phyloP scores from a whole-genome alignment of 2,113 vertebrate genomes.

The Chrysochloris asiatica region DNA sequence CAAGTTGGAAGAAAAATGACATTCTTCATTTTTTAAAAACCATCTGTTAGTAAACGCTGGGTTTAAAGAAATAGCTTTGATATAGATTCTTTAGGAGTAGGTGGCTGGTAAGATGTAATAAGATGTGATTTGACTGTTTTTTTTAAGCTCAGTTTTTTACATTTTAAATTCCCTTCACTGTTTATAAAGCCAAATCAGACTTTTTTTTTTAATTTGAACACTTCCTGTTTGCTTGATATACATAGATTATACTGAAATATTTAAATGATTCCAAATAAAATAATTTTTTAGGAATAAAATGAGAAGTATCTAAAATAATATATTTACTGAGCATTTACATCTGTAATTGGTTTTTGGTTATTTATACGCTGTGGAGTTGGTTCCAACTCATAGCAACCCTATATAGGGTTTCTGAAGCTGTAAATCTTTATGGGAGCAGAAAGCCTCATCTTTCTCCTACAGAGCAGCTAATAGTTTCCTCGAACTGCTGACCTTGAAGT shows the following conservation, averaged over 20 bases:
- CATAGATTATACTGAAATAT: not conserved
- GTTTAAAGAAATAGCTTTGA: constrained; percentile 57
- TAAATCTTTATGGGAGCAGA: too few relatives aligned
- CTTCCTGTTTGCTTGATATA: not conserved
- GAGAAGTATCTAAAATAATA: constrained; percentile 1
- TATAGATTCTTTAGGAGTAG: constrained; percentile 14
- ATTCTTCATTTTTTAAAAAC: constrained; percentile 51
- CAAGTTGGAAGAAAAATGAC: constrained; percentile 65
- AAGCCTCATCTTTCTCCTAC: too few relatives aligned
- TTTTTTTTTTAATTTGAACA: constrained; percentile 17
- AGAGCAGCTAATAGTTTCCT: too few relatives aligned
- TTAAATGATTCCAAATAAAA: constrained; percentile 30
- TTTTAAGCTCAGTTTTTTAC: constrained; percentile 19
- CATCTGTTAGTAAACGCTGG: constrained; percentile 64
- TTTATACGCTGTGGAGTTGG: too few relatives aligned
- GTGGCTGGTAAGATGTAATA: constrained; percentile 38
- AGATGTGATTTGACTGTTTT: constrained; percentile 6
- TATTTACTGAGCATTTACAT: constrained; percentile 50
- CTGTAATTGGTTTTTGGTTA: too few relatives aligned
- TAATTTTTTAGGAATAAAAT: constrained; percentile 45
- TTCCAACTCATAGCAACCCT: too few relatives aligned
- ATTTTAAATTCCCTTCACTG: constrained; percentile 42
- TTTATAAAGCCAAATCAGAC: constrained; percentile 35
- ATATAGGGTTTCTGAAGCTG: too few relatives aligned
- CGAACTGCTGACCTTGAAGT: too few relatives aligned